Percentiles rank a stretch among this genome's conserved stretches.
These are phyloP conservation scores for Felis chaus DNA, from an alignment of 2,113 vertebrate species.

Conservation along the genomic window DNA sequence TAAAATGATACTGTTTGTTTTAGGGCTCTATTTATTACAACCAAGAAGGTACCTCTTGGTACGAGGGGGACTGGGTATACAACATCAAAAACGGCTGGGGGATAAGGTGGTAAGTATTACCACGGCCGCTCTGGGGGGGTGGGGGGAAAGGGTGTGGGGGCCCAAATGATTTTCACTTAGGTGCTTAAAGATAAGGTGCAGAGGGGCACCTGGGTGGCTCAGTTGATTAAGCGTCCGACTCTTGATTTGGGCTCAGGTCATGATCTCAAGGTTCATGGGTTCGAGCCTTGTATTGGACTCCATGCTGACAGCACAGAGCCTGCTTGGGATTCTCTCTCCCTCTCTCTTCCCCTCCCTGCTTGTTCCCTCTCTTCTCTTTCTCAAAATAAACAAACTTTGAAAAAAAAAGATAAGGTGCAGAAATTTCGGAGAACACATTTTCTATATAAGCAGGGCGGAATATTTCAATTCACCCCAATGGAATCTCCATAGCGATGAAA, in stretches of 20 bases:
- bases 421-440: background rate
- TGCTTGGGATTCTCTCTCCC: background rate
- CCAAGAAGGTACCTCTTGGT: conserved; percentile 89
- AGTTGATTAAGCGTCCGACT: background rate
- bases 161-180: rapidly evolving
- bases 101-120: conserved; percentile 86
- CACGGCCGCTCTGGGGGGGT: rapidly evolving
- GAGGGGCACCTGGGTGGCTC: background rate
- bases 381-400: background rate
- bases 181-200: background rate
- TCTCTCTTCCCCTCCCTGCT: background rate
- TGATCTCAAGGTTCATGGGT: background rate
- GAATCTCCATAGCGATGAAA: background rate
- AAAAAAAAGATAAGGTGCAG: background rate
- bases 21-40: conserved; percentile 92
- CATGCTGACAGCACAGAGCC: background rate
- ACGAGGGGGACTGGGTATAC: conserved; percentile 92
- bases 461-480: background rate
- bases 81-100: conserved; percentile 92
- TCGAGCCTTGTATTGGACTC: background rate
- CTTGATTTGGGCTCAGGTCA: background rate
- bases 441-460: background rate
- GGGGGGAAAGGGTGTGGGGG: rapidly evolving
- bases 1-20: conserved; percentile 50
- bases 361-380: background rate